Base-by-base conservation (phyloP, 2,888 invertebrate genomes). In the Leptopilina drosophilae region DNA sequence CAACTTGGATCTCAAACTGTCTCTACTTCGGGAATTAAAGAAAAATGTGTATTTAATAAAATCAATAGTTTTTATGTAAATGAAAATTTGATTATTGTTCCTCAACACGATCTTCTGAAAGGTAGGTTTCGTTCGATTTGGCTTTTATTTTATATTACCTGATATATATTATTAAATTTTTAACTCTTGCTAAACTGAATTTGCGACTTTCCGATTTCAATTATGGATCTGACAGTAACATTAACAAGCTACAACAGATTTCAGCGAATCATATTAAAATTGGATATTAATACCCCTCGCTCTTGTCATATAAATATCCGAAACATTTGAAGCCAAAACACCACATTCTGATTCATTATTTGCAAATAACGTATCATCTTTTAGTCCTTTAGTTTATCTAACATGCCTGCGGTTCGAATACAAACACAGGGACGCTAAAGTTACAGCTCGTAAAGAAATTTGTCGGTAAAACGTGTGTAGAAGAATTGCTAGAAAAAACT, bases 291-390 rank as follows among this genome's bases (percentile, higher is more conserved):
- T 83, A 84, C 69, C 77, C 82, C 33, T 9, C 11, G 12, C 33
- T 75, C 12, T 73, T 81, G 59, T 75, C 67, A 64, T 80, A 82
- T 82, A 42, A 75, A 81, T 15, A 40, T 40, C 75, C 64, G 78
- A 40, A 82, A 80, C 46, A 79, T 62, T 15, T 65, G 77, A 62
- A 76, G 77, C 84, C 84, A 12, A 84, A 86, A 78, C 86, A 85
- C 77, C 84, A 86, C 78, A 81, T 83, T 69, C 69, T 85, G 2
- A 64, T 83, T 12, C 85, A 85, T 64, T 85, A 85, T 53, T 66
- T 82, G 15, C 75, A 77, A 12, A 76, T 83, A 40, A 84, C 84
- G 84, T 33, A 80, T 59, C n/a, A 65, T 2, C 62, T 84, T n/a
- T n/a, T 33, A 85, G 85, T 12, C 83, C 85, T 26, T 26, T 86